Percentiles rank a stretch among this genome's conserved stretches.
Evolutionary conservation across 1,140 invertebrate genomes (phyloP).

Genomic region (Brachionus asplanchnoidis): DNA sequence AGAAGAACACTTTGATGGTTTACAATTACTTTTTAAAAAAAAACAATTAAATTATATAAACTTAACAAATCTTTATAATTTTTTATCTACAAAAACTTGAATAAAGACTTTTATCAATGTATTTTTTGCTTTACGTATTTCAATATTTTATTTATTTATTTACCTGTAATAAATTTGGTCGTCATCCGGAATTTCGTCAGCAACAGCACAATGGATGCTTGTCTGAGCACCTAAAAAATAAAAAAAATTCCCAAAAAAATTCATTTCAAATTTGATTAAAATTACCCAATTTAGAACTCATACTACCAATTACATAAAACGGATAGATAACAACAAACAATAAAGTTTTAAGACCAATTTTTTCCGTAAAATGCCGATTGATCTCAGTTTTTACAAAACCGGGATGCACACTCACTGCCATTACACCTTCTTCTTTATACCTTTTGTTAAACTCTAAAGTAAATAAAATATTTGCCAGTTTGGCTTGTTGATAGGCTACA

Average conservation of each 20-base stretch:
- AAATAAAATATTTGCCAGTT: constrained; percentile 72
- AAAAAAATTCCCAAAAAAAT: constrained; percentile 47
- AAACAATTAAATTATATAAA: background rate
- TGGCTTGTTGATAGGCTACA: constrained; percentile 64
- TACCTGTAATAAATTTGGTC: constrained; percentile 4
- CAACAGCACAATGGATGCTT: constrained; percentile 17
- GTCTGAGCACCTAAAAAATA: constrained; percentile 46
- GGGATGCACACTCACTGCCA: constrained; percentile 77
- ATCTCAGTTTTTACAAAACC: constrained; percentile 75
- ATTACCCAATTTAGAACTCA: constrained; percentile 6
- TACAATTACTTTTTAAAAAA: constrained; percentile 26
- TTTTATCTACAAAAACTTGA: background rate
- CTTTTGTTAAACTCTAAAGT: constrained; percentile 61
- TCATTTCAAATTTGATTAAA: constrained; percentile 45
- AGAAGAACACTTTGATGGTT: background rate
- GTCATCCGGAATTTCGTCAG: background rate
- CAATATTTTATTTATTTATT: background rate
- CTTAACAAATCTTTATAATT: background rate
- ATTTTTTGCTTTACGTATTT: background rate
- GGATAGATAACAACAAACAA: background rate
- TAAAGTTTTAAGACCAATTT: constrained; percentile 44
- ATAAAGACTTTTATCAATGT: background rate
- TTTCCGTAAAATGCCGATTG: constrained; percentile 66
- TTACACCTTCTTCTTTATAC: constrained; percentile 63
- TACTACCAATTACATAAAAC: constrained; percentile 45